Conservation (phyloP, 2,113 vertebrate genomes). For the Planiliza haematocheilus region DNA sequence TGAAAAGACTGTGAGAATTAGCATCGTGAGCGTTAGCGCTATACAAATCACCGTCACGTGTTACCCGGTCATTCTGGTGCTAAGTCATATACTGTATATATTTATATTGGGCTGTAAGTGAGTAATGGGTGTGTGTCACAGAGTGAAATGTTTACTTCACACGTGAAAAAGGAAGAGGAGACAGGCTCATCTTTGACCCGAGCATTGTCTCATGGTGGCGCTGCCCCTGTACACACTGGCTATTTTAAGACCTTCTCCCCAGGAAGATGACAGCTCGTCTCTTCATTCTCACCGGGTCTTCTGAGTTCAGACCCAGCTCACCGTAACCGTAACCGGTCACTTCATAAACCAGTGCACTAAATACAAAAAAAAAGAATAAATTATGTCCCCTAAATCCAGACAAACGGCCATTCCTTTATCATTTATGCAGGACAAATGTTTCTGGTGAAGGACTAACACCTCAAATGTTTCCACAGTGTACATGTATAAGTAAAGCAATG, state of each 20-base stretch:
- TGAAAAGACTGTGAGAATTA: too few species aligned
- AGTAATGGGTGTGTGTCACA: constrained; percentile 61
- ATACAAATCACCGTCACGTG: neutral
- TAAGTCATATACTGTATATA: neutral
- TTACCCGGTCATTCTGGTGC: constrained; percentile 1
- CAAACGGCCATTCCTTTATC: constrained; percentile 15
- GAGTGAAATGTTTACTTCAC: constrained; percentile 79
- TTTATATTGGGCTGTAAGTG: constrained; percentile 12
- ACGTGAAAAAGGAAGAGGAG: constrained; percentile 78
- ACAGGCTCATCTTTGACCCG: constrained; percentile 81
- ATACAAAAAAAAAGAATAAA: too few species aligned
- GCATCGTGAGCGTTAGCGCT: too few species aligned
- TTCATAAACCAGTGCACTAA: neutral
- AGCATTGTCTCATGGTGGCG: constrained; percentile 78
- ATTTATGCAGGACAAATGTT: constrained; percentile 35
- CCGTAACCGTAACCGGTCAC: neutral
- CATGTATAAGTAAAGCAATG: constrained; percentile 60
- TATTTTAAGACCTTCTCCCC: constrained; percentile 78
- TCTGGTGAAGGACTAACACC: constrained; percentile 2
- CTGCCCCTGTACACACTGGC: constrained; percentile 72
- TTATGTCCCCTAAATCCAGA: neutral
- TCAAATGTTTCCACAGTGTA: constrained; percentile 36
- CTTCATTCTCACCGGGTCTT: constrained; percentile 30
- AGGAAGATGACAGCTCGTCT: constrained; percentile 62
- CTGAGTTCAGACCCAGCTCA: constrained; percentile 23